Evolutionary conservation across 2,113 vertebrate genomes (phyloP), one percentile per base, ranked within the genome.

Genomic region (Diadophis punctatus): DNA sequence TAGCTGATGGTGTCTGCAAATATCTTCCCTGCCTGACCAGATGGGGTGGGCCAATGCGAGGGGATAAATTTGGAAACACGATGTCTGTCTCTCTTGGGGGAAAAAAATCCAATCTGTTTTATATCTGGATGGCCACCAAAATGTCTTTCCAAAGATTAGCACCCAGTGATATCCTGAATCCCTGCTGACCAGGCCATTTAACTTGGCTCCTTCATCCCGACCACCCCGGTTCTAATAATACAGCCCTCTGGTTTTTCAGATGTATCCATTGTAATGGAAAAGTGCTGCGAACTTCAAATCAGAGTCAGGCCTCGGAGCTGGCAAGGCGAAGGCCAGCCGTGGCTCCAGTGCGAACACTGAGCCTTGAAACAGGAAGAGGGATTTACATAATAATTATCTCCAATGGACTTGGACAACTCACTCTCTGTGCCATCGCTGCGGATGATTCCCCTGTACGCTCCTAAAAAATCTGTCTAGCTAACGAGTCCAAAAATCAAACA

Each of bases 391-490:
- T 95, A 94, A 97, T 96, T 95, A 96, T 95, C 95, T 96, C 93
- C 1, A 0, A 51, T 80, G 90, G 93, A 94, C 95, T 95, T 96
- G 96, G 95, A 94, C 95, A 95, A 94, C 91, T 95, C 91, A 4
- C 91, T 96, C 89, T 96, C 93, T 85, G 95, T 63, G 92, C 55
- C 95, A 90, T 94, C 93, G 93, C 95, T 93, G 95, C 92, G 94
- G 96, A 95, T 94, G 96, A 96, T 97, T 97, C 96, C 97, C 96
- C 95, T 0, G 53, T 95, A 96, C 95, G 92, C 95, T 95, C 96
- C 96, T 97, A 97, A 93, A 96, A 96, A 96, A 97, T 95, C 96
- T 97, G 96, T 93, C 96, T 96, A 88, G 94, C 95, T 91, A 95
- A 95, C 90, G 12, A 85, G 95, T 96, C 95, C 95, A 96, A 96